Evolutionary conservation across 2,113 vertebrate genomes (phyloP), one percentile per base, ranked within the genome.

Genomic region (Sinocyclocheilus rhinocerous): DNA sequence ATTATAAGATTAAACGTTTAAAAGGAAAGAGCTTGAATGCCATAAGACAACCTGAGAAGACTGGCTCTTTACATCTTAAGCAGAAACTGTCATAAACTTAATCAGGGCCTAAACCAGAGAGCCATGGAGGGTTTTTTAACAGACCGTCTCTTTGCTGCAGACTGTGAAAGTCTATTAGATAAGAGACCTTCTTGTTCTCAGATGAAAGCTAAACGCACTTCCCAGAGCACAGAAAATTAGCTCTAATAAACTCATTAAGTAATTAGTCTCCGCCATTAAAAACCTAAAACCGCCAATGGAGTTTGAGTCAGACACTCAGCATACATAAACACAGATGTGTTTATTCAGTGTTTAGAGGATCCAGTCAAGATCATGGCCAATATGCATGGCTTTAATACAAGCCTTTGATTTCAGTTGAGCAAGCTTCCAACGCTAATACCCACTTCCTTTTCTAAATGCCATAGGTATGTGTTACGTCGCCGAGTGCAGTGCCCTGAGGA

Each of bases 241-340:
- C 77, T 86, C 85, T 89, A 92, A 94, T 93, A 91, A 92, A 91
- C 89, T 86, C 72, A 92, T 94, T 87, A 93, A 84, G 89, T 85
- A 86, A 92, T 92, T 91, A 84, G 72, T 45, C 39, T 83, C 63
- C 1, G 36, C 70, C 84, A 83, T 89, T 91, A 89, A 84, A 87
- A 87, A 87, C 84, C 76, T 85, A 89, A 92, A 92, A 88, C 90
- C 87, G 90, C 92, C 87, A 82, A 89, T 90, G 84, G 87, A 90
- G 90, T 92, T 93, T 86, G 65, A 73, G 80, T 89, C 81, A 36
- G 83, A 82, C 61, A 84, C 70, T 77, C 26, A 7, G 59, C 33
- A 80, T 86, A 91, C 91, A 94, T 89, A 94, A 91, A 92, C 91
- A 87, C 79, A 89, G 85, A 89, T 59, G 80, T 86, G 70, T 89